These are phyloP conservation scores for Zosterops borbonicus DNA, from an alignment of 2,113 vertebrate genomes.

Conservation along the genomic window DNA sequence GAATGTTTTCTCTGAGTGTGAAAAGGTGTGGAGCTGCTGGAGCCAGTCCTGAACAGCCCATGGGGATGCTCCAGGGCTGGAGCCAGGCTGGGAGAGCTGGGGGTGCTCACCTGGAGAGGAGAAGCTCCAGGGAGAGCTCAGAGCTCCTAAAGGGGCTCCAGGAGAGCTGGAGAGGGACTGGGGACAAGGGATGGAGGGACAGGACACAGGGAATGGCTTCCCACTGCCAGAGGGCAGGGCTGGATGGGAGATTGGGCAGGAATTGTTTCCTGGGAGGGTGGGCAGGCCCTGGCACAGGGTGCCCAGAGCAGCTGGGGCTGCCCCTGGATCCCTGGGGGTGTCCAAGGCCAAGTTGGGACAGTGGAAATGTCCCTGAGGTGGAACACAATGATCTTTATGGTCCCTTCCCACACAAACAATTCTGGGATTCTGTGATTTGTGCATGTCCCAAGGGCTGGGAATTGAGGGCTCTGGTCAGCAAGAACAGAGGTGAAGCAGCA, in stretches of 20 bases:
- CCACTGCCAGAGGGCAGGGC: neutral
- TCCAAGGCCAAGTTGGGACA: accelerated
- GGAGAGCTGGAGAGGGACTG: neutral
- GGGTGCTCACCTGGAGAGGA: neutral
- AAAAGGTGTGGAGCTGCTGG: neutral
- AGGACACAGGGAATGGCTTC: neutral
- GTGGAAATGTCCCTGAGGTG: neutral
- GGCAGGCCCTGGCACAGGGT: neutral
- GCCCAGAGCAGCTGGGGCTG: neutral
- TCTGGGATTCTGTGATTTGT: neutral
- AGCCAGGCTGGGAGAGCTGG: neutral
- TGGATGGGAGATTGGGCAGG: neutral
- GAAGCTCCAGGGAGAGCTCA: neutral
- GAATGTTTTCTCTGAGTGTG: accelerated
- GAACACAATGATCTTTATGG: accelerated
- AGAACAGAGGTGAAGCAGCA: neutral
- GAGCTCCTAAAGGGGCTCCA: neutral
- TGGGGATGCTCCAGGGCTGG: accelerated
- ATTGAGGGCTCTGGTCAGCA: neutral
- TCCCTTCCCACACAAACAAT: neutral
- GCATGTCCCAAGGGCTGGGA: neutral
- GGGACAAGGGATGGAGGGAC: neutral
- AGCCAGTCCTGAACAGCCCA: accelerated
- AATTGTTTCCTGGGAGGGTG: neutral
- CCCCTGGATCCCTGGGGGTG: neutral